These are phyloP conservation scores for Hoplodrina ambigua DNA, from an alignment of 2,888 invertebrate genomes.

Conservation along the genomic window DNA sequence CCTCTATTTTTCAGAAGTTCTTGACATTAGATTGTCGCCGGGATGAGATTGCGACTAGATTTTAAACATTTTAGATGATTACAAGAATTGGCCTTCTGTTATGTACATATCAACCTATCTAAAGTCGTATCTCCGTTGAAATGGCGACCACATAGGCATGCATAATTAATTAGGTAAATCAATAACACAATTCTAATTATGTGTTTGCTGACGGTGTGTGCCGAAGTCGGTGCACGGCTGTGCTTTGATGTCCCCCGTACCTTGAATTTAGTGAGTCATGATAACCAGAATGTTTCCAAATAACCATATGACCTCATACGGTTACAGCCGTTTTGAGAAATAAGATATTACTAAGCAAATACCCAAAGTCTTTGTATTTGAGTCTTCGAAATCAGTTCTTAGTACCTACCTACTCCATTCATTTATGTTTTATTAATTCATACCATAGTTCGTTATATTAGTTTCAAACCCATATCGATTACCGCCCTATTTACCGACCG, in stretches of 20 bases:
- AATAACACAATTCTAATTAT: conserved; percentile 59
- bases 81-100: too few relatives aligned
- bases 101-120: background rate
- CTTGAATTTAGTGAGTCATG: conserved; percentile 69
- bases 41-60: too few relatives aligned
- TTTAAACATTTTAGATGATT: too few relatives aligned
- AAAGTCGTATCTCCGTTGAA: conserved; percentile 31
- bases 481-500: conserved; percentile 1
- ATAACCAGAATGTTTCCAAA: conserved; percentile 74
- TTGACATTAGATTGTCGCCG: too few relatives aligned
- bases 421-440: background rate
- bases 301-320: conserved; percentile 78
- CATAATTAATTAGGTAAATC: conserved; percentile 68
- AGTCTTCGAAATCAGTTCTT: conserved; percentile 7
- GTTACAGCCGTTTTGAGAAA: conserved; percentile 70
- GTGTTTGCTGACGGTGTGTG: conserved; percentile 48
- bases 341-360: conserved; percentile 70
- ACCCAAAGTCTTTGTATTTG: conserved; percentile 35
- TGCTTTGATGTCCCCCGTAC: conserved; percentile 72
- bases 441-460: background rate
- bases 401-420: background rate
- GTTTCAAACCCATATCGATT: conserved; percentile 8
- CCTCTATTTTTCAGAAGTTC: too few relatives aligned
- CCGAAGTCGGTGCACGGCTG: conserved; percentile 37
- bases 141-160: conserved; percentile 51